Conservation (phyloP, 2,888 invertebrate species). For the Scrobipalpa atriplicella region DNA sequence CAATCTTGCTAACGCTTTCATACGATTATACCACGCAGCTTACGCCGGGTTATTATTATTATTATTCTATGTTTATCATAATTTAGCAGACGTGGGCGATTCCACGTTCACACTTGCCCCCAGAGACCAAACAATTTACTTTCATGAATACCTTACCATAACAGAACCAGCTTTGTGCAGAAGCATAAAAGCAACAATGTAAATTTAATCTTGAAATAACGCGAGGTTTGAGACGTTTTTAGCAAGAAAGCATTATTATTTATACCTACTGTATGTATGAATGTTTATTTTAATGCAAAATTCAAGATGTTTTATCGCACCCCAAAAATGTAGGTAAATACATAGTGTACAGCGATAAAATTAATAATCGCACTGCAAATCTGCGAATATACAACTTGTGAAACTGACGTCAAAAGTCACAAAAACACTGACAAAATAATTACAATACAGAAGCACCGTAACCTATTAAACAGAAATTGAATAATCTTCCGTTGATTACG, state of each 20-base stretch:
- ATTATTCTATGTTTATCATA: conserved; percentile 68
- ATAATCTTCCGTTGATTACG: conserved; percentile 75
- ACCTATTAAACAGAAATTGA: conserved; percentile 69
- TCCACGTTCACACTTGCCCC: conserved; percentile 58
- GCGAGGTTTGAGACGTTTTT: conserved; percentile 11
- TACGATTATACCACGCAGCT: too few species aligned
- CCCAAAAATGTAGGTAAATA: too few species aligned
- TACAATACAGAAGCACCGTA: conserved; percentile 2
- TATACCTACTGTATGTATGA: neutral
- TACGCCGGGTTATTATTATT: conserved; percentile 44
- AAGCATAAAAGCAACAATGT: conserved; percentile 68
- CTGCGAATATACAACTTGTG: too few species aligned
- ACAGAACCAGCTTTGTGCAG: conserved; percentile 17
- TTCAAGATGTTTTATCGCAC: neutral
- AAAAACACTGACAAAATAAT: neutral
- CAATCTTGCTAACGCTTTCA: too few species aligned
- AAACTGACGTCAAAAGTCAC: neutral
- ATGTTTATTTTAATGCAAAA: neutral
- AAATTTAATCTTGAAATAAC: conserved; percentile 68
- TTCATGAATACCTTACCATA: conserved; percentile 78
- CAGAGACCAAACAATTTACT: conserved; percentile 70
- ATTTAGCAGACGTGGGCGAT: conserved; percentile 62
- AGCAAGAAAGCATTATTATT: neutral
- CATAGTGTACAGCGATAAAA: too few species aligned
- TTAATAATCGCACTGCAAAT: too few species aligned